Evolutionary conservation across 2,797 vertebrate genomes (phyloP).

Genomic region (Anniella stebbinsi): DNA sequence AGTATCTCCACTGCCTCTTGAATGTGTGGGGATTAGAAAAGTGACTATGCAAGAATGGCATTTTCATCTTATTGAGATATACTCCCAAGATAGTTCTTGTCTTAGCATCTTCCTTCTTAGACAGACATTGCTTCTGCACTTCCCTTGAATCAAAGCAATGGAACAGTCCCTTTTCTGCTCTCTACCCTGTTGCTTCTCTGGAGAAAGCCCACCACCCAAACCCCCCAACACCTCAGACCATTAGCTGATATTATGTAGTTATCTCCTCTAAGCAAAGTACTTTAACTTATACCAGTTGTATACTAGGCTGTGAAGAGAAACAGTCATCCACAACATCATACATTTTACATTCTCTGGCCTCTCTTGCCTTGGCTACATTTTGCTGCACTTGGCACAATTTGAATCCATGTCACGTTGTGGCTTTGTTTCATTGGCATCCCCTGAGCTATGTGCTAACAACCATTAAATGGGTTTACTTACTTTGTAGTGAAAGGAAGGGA

Average conservation of each 20-base stretch:
- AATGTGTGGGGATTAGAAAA: constrained; percentile 9
- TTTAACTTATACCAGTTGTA: not conserved
- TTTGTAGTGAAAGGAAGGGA: constrained; percentile 71
- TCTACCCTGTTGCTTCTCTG: constrained; percentile 46
- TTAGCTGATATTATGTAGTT: not conserved
- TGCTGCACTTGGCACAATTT: constrained; percentile 47
- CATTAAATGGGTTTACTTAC: constrained; percentile 69
- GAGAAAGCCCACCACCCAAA: too few relatives aligned
- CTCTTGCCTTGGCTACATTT: constrained; percentile 38
- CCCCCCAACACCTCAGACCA: not conserved
- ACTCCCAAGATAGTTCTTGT: constrained; percentile 16
- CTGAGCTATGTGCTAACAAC: constrained; percentile 60
- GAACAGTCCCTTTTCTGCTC: constrained; percentile 45
- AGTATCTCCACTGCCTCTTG: not conserved
- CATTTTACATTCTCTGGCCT: constrained; percentile 16
- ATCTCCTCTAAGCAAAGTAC: not conserved
- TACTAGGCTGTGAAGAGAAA: constrained; percentile 25
- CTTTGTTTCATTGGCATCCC: constrained; percentile 46
- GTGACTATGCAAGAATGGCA: constrained; percentile 40
- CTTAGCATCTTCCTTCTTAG: not conserved
- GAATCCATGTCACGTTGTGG: constrained; percentile 45
- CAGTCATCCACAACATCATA: constrained; percentile 6
- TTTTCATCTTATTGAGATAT: constrained; percentile 46
- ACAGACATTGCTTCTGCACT: not conserved
- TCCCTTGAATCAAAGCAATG: constrained; percentile 18